phyloP scores from a whole-genome alignment of 2,888 invertebrate species.

The Heliconius sara region DNA sequence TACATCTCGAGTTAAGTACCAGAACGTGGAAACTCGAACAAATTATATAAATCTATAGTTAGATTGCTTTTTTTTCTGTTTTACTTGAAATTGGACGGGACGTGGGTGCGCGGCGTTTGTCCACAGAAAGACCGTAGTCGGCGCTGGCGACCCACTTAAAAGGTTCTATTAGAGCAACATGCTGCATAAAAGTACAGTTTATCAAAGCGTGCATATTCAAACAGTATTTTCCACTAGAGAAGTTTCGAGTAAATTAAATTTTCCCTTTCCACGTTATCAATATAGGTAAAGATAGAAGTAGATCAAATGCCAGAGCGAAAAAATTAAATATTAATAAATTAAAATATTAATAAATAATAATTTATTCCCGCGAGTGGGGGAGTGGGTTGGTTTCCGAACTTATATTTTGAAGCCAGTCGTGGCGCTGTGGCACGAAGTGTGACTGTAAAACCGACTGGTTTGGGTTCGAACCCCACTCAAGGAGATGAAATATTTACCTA shows the following conservation, averaged over 20 bases:
- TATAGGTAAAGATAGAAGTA: background rate
- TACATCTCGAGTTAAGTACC: constrained; percentile 6
- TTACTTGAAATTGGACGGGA: constrained; percentile 18
- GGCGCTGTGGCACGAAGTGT: too few relatives aligned
- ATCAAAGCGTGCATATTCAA: constrained; percentile 25
- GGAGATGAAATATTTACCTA: too few relatives aligned
- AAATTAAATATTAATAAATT: too few relatives aligned
- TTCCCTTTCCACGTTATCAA: background rate
- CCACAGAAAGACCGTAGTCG: constrained; percentile 11
- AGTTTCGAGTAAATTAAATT: constrained; percentile 14
- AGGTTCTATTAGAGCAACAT: constrained; percentile 25
- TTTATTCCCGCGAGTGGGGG: too few relatives aligned
- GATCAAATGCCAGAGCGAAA: background rate
- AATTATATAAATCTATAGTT: constrained; percentile 31
- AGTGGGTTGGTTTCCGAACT: too few relatives aligned
- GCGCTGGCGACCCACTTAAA: constrained; percentile 21
- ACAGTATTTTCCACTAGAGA: background rate
- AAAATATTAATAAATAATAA: too few relatives aligned
- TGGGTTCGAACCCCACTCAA: too few relatives aligned
- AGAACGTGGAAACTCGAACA: background rate
- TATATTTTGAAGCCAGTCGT: too few relatives aligned
- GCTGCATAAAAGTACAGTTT: constrained; percentile 20
- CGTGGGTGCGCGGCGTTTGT: background rate
- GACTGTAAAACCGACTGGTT: too few relatives aligned
- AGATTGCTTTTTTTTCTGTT: constrained; percentile 15